Base-by-base conservation (phyloP, 2,113 vertebrate genomes). In the Proteles cristata region DNA sequence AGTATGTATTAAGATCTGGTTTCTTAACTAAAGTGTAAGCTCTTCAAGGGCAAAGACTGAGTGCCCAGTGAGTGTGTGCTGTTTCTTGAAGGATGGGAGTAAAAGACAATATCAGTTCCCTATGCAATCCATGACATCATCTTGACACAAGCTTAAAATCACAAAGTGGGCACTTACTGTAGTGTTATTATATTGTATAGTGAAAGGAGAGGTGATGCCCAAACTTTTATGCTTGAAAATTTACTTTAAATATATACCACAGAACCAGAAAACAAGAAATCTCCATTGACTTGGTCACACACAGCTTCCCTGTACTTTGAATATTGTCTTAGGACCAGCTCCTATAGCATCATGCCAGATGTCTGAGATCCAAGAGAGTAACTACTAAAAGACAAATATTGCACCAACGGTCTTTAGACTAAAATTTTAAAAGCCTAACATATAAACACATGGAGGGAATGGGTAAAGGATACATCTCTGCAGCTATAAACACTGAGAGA, bases 281-380 rank as follows among this genome's bases (percentile, higher is more conserved):
- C 96, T 97, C 95, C 92, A 92, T 95, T 94, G 50, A 96, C 39
- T 93, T 80, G 55, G 65, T 94, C 80, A 96, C 58, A 97, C 79
- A 97, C 82, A 97, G 90, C 65, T 96, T 96, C 85, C 69, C 92
- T 98, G 83, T 97, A 76, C 92, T 97, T 96, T 28, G 9, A 97
- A 93, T 97, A 98, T 95, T 98, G 98, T 97, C 92, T 94, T 97
- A 95, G 96, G 96, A 97, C 83, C 58, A 88, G 43, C 71, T 98
- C 87, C 86, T 97, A 39, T 94, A 97, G 88, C 80, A 89, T 92
- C 63, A 61, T n/a, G 84, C 97, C 93, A 97, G 73, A 96, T 25
- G 15, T 93, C 86, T 96, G 82, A 81, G 79, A 86, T 96, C 68
- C 73, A 89, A 86, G 71, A 50, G 39, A 91, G 28, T 10, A 93